Base-by-base conservation (phyloP, 2,888 invertebrate genomes). In the Tribolium freemani region DNA sequence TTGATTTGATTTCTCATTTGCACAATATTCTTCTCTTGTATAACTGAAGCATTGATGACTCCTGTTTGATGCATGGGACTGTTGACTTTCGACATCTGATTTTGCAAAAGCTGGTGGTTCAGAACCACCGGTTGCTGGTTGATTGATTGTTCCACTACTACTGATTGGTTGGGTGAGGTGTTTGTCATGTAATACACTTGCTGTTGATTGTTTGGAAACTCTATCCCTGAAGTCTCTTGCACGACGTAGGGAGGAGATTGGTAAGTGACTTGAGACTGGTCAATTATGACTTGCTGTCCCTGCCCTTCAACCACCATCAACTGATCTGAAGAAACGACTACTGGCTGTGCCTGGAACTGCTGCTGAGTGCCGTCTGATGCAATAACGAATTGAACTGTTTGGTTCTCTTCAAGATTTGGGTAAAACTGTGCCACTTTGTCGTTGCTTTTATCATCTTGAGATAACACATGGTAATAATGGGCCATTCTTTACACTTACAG, bases 401-500 rank as follows among this genome's bases (percentile, higher is more conserved):
- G 81, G 46, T 77, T 79, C 71, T 83, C 87, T 83, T 90, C 88
- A 80, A 90, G 84, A 82, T 90, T 91, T 75, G 91, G 90, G 84
- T 90, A 91, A 82, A 90, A 90, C 82, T 91, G 89, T 85, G 91
- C 90, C 75, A 91, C 83, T 79, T 92, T 91, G 79, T 91, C 91
- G 74, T 88, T 87, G 82, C 87, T 87, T 84, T 88, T 89, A 80
- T 84, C 83, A 64, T 87, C 86, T 87, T 88, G 89, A 84, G 90
- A 84, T 84, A 91, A 88, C 83, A 92, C 90, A 82, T 92, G 91
- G 85, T 89, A 92, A 87, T 90, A 92, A 86, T 92, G 91, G 85
- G 92, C 92, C 93, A 93, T 93, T 51, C 56, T 66, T 50, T 58
- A 5, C 63, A 51, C 50, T 50, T 51, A 51, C 8, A 26, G 20